Evolutionary conservation across 2,888 invertebrate genomes (phyloP), one percentile per base, ranked within the genome.

Genomic region (Carpatolechia fugitivella): DNA sequence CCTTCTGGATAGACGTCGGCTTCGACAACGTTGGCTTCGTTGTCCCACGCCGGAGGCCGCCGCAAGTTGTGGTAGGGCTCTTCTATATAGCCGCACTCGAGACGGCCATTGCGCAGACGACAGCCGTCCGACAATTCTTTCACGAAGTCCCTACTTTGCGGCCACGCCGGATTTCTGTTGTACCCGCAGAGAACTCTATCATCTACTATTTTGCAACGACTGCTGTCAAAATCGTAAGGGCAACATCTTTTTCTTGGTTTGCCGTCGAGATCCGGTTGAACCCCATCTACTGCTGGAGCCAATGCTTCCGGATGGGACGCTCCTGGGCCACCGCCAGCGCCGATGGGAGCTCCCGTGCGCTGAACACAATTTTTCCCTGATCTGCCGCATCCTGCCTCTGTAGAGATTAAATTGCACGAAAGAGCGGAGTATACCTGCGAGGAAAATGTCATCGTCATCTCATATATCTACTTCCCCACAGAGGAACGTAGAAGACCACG

Each of bases 11-110:
- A 41, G 14, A 24, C 31, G 7, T 50, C n/a, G 24, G 6, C 46
- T 1, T 14, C 24, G 13, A 14, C 33, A 14, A 30, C 31, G 31
- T 18, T 18, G 24, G 30, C 30, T 1, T 29, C 30, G 8, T 38
- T 7, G 41, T 67, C 61, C 49, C 50, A 56, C 8, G 56, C 60
- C 0, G 71, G 67, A 1, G 77, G 77, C 57, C 76, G 66, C 18
- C 74, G 64, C 24, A 64, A 55, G 52, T 72, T 73, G 0, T 60
- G 68, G 35, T 66, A 86, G 1, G 85, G 86, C 0, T 65, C 70
- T 6, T 73, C 57, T 1, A 69, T 57, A 56, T 88, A 87, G 0
- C 87, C 87, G 60, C 87, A 87, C 62, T 86, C 87, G 16, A 87
- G 41, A 58, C 86, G 77, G 0, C 80, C 81, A 10, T 69, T 70